A percentile compares a stretch with the other conserved stretches of the same genome.
phyloP scores from a whole-genome alignment of 2,888 invertebrate genomes.

The Papilio demoleus region DNA sequence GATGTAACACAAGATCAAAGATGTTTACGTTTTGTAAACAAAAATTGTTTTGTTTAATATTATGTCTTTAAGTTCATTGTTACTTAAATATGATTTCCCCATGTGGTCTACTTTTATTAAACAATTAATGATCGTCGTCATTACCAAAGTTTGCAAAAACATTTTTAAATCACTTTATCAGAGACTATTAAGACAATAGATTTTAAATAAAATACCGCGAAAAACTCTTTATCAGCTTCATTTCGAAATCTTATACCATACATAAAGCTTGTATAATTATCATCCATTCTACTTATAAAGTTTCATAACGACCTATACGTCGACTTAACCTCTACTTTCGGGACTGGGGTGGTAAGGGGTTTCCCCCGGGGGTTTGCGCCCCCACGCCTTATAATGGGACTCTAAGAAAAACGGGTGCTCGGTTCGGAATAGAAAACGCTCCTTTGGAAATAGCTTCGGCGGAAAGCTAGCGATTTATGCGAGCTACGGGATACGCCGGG shows the following conservation, averaged over 20 bases:
- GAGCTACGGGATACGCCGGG: conserved; percentile 80
- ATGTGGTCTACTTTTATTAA: too few relatives aligned
- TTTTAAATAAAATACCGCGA: conserved; percentile 49
- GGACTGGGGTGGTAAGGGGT: conserved; percentile 57
- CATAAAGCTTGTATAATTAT: conserved; percentile 81
- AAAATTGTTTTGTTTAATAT: too few relatives aligned
- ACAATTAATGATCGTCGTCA: not conserved
- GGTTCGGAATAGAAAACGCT: conserved; percentile 82
- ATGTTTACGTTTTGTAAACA: too few relatives aligned
- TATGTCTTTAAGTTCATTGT: too few relatives aligned
- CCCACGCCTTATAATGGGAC: conserved; percentile 78
- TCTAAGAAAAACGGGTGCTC: conserved; percentile 83
- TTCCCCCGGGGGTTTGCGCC: conserved; percentile 48
- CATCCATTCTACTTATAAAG: conserved; percentile 83
- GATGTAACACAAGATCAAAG: not conserved
- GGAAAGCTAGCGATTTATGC: conserved; percentile 83
- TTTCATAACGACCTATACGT: conserved; percentile 83
- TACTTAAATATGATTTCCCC: too few relatives aligned
- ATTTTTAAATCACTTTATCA: not conserved
- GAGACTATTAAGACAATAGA: conserved; percentile 25
- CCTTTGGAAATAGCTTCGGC: conserved; percentile 82
- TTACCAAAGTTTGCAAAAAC: not conserved
- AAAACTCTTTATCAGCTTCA: conserved; percentile 66
- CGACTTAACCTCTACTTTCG: conserved; percentile 81
- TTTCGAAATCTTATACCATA: conserved; percentile 76